Evolutionary conservation across 2,888 invertebrate genomes (phyloP).

Genomic region (Cheilosia vulpina): DNA sequence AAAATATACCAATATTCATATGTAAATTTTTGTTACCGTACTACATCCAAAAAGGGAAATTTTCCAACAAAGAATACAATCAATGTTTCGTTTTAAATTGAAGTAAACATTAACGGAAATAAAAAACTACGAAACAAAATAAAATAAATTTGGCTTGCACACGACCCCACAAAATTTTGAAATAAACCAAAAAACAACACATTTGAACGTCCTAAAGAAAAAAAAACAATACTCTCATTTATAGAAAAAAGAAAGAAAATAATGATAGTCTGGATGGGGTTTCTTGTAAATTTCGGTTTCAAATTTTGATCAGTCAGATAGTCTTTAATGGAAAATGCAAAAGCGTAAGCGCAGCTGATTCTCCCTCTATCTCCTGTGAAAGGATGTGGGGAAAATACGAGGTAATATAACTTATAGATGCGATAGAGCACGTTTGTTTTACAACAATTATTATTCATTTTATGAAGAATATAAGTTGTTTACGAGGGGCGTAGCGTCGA

Average conservation of each 20-base stretch:
- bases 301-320: conserved; percentile 45
- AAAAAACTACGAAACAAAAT: neutral
- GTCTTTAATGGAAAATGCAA: conserved; percentile 20
- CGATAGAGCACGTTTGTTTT: neutral
- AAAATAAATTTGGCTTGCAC: conserved; percentile 57
- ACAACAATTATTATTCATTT: neutral
- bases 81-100: neutral
- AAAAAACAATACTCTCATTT: conserved; percentile 17
- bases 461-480: neutral
- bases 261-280: conserved; percentile 12
- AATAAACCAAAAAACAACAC: conserved; percentile 7
- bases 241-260: conserved; percentile 1
- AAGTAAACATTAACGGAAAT: conserved; percentile 12
- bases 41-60: conserved; percentile 39
- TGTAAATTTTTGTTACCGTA: conserved; percentile 30
- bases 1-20: neutral
- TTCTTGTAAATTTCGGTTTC: conserved; percentile 13
- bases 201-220: neutral
- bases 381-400: conserved; percentile 27
- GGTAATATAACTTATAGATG: conserved; percentile 28
- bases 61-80: conserved; percentile 18
- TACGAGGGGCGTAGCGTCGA: neutral
- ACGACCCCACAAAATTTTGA: conserved; percentile 61
- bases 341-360: conserved; percentile 19
- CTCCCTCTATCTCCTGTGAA: conserved; percentile 22